Conservation (phyloP, 1,140 invertebrate genomes). For the Piezodorus guildinii region DNA sequence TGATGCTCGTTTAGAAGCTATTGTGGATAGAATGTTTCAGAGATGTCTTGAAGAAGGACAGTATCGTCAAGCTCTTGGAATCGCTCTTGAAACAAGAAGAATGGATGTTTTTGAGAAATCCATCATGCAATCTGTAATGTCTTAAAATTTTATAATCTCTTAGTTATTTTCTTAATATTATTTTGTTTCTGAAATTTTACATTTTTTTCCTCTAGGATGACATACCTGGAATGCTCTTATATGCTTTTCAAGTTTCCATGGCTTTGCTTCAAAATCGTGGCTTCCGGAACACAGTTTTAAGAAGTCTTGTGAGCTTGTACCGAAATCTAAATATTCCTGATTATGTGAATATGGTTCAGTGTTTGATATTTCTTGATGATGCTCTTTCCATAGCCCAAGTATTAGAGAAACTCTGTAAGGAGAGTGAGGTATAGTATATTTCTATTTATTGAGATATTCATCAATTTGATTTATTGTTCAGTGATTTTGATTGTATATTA, state of each 20-base stretch:
- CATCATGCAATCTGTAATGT: slow-evolving; percentile 68
- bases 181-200: neutral
- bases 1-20: slow-evolving; percentile 79
- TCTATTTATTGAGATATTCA: neutral
- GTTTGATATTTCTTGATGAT: slow-evolving; percentile 91
- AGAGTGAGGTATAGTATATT: slow-evolving; percentile 46
- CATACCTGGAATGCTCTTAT: slow-evolving; percentile 77
- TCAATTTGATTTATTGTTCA: neutral
- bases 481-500: neutral
- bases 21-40: slow-evolving; percentile 95
- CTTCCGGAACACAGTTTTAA: slow-evolving; percentile 80
- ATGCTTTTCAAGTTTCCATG: slow-evolving; percentile 93
- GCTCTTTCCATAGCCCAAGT: slow-evolving; percentile 81
- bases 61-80: slow-evolving; percentile 83
- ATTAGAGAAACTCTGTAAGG: slow-evolving; percentile 74
- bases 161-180: slow-evolving; percentile 12
- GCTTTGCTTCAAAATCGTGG: slow-evolving; percentile 85
- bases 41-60: slow-evolving; percentile 88
- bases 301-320: slow-evolving; percentile 82
- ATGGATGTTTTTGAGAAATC: slow-evolving; percentile 92
- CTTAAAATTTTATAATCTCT: slow-evolving; percentile 18
- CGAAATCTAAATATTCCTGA: slow-evolving; percentile 75
- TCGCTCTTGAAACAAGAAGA: slow-evolving; percentile 86
- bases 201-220: slow-evolving; percentile 51
- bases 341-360: slow-evolving; percentile 94